Evolutionary conservation across 2,888 invertebrate species (phyloP).

Genomic region (Tethea ocularis): DNA sequence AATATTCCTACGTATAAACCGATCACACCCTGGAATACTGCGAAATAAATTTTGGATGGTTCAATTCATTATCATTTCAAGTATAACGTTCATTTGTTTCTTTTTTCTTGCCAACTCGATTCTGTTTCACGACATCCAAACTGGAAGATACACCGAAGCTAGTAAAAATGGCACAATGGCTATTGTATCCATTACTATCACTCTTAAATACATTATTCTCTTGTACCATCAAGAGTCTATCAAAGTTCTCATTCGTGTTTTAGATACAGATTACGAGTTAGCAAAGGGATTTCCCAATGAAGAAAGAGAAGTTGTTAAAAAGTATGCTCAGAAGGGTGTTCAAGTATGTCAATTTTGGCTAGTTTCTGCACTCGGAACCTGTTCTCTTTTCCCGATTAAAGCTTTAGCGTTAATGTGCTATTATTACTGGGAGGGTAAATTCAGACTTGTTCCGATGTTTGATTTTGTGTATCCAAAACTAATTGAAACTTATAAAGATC

Average conservation of each 20-base stretch:
- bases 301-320: constrained; percentile 45
- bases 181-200: constrained; percentile 48
- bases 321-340: constrained; percentile 45
- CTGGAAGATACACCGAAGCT: constrained; percentile 46
- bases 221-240: constrained; percentile 42
- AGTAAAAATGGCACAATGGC: constrained; percentile 55
- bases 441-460: constrained; percentile 52
- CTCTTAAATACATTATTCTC: constrained; percentile 52
- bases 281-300: constrained; percentile 36
- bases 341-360: constrained; percentile 55
- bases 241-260: constrained; percentile 36
- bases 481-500: constrained; percentile 47
- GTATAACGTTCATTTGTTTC: constrained; percentile 20
- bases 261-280: constrained; percentile 53
- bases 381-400: constrained; percentile 52
- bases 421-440: constrained; percentile 42
- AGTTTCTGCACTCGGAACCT: constrained; percentile 34
- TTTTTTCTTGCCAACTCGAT: constrained; percentile 45
- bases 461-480: constrained; percentile 50
- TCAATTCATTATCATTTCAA: constrained; percentile 31
- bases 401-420: constrained; percentile 51
- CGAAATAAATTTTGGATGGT: constrained; percentile 40
- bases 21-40: constrained; percentile 42
- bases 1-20: constrained; percentile 39
- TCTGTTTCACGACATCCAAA: constrained; percentile 44